These are phyloP conservation scores for Eilema depressum DNA, from an alignment of 2,888 invertebrate genomes.

Conservation along the genomic window DNA sequence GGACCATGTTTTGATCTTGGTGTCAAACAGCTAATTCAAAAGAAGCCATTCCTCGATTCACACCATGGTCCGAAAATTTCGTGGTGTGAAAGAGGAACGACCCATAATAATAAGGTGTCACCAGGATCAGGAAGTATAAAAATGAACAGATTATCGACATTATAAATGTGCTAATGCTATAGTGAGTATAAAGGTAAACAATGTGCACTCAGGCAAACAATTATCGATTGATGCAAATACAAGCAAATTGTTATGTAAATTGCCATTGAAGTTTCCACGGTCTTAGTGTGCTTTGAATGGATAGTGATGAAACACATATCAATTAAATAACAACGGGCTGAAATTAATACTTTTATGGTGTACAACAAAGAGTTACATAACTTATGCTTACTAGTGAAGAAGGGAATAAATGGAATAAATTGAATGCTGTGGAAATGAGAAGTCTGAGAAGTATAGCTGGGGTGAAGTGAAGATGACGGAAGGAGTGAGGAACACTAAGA, in stretches of 20 bases:
- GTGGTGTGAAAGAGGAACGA: no score
- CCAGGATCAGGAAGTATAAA: background rate
- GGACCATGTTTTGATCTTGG: no score
- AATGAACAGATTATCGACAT: background rate
- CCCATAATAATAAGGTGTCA: no score
- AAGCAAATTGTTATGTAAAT: conserved; percentile 32
- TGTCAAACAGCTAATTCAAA: no score
- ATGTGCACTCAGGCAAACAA: conserved; percentile 18
- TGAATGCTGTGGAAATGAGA: no score
- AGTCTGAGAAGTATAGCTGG: no score
- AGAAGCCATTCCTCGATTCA: no score
- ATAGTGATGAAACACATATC: conserved; percentile 7
- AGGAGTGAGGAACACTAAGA: no score
- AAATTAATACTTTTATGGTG: background rate
- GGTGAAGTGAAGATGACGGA: no score
- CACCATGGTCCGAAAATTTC: no score
- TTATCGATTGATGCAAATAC: conserved; percentile 38
- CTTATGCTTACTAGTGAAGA: no score
- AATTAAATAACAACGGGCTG: background rate
- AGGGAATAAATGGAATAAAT: no score
- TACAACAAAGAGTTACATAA: background rate
- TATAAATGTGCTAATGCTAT: background rate
- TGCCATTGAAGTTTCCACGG: conserved; percentile 20
- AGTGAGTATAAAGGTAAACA: conserved; percentile 10
- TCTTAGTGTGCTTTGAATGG: conserved; percentile 19